Conservation (phyloP, 37 sponge, comb jelly and placozoan species). For the Mnemiopsis leidyi region DNA sequence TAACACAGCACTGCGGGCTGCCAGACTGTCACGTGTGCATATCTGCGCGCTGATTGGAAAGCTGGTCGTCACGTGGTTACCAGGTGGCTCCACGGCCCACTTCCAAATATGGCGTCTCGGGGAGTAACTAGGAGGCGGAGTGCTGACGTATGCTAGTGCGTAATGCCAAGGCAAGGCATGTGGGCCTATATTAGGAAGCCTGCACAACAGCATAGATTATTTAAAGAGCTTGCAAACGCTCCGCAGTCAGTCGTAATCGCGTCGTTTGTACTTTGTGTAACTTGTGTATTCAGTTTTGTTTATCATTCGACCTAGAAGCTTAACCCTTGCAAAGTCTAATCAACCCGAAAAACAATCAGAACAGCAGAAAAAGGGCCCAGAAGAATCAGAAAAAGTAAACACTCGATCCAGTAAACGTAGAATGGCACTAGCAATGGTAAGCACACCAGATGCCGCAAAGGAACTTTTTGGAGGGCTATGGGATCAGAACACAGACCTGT, state of each 20-base stretch:
- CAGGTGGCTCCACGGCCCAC: not conserved
- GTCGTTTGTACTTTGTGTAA: not conserved
- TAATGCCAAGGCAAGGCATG: not conserved
- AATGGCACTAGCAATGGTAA: conserved; percentile 55
- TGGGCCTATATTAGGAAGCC: conserved; percentile 50
- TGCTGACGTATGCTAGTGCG: conserved; percentile 11
- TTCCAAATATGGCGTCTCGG: not conserved
- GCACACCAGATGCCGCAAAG: conserved; percentile 30
- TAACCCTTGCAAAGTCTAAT: conserved; percentile 3
- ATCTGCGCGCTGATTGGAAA: not conserved
- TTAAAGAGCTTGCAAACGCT: not conserved
- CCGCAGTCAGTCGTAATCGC: not conserved
- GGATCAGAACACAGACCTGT: conserved; percentile 33
- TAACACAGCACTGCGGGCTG: not conserved
- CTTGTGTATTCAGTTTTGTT: not conserved
- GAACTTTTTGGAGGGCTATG: conserved; percentile 28
- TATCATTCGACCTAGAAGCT: conserved; percentile 54
- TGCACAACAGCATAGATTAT: not conserved
- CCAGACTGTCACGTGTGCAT: not conserved
- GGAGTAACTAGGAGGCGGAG: conserved; percentile 36
- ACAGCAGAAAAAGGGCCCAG: not conserved
- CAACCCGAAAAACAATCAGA: not conserved
- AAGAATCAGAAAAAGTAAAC: not conserved
- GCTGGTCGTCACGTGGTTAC: not conserved
- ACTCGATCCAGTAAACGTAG: not conserved